Percentiles rank a stretch among this genome's conserved stretches.
phyloP scores from a whole-genome alignment of 2,113 vertebrate species.

The Passer domesticus region DNA sequence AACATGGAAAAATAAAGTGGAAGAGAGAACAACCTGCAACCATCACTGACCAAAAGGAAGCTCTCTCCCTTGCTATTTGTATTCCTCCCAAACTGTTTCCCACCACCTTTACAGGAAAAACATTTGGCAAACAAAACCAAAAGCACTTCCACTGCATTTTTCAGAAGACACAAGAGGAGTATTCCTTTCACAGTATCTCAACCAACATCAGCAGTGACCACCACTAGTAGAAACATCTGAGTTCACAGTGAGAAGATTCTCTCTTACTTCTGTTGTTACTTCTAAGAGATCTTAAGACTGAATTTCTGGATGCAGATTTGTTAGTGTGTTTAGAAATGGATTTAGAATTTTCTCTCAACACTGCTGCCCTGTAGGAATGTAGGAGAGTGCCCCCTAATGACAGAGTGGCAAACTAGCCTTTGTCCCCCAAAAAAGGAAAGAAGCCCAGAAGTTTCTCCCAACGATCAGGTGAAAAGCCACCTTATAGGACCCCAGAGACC shows the following conservation, averaged over 20 bases:
- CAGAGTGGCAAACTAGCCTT: too few species aligned
- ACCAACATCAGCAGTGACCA: not conserved
- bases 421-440: too few species aligned
- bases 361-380: too few species aligned
- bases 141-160: not conserved
- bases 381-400: too few species aligned
- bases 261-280: not conserved
- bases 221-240: not conserved
- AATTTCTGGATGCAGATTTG: not conserved
- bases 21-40: not conserved
- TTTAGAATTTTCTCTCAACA: not conserved
- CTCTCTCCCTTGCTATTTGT: not conserved
- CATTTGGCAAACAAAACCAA: not conserved
- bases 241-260: not conserved
- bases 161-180: not conserved
- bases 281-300: not conserved
- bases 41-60: not conserved
- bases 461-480: too few species aligned
- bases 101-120: not conserved
- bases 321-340: not conserved
- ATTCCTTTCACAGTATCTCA: not conserved
- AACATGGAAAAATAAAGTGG: not conserved
- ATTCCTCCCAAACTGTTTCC: not conserved
- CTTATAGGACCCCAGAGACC: too few species aligned
- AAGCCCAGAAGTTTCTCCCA: too few species aligned